Base-by-base conservation (phyloP, 2,113 vertebrate species). In the Cairina moschata region DNA sequence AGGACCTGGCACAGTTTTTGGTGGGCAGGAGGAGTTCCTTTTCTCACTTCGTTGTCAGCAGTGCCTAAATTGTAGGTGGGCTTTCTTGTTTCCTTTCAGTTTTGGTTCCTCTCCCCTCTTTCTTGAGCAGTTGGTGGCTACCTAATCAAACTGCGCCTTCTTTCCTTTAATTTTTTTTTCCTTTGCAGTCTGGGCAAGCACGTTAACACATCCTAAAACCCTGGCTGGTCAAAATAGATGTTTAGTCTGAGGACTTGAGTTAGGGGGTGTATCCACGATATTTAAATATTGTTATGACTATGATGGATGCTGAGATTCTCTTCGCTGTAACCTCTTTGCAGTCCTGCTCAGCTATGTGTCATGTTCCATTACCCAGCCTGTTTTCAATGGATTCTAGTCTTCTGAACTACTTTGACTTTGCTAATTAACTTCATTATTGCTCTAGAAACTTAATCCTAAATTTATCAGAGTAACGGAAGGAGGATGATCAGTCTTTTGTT, bases 181-280 rank as follows among this genome's bases (percentile, higher is more conserved):
- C 29, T 63, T 0, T 23, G 44, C 31, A 21, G 29, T 34, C 11
- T 21, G 42, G 36, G n/a, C 36, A 44, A 42, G 29, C 1, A 1
- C 10, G 8, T 16, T 56, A 42, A 54, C 78, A 48, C 11, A 23
- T 71, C 56, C 34, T 62, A 14, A 75, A 75, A 56, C 11, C 44
- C 44, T 54, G 11, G 12, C 46, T 22, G 6, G 31, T 38, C 28
- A 54, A 54, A 82, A 42, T 48, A 31, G 55, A 12, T 88, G 10
- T 8, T 40, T 56, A 21, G 5, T 63, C 31, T 56, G 40, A 60
- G 50, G 31, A n/a, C 69, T 50, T 62, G 25, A 63, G 63, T 73
- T 68, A 46, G 11, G 23, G 40, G 44, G 16, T 44, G 5, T 66
- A 34, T 62, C 13, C 10, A 2, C 15, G 32, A 46, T 42, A 42